phyloP scores from a whole-genome alignment of 2,888 invertebrate species.

The Platynereis dumerilii region DNA sequence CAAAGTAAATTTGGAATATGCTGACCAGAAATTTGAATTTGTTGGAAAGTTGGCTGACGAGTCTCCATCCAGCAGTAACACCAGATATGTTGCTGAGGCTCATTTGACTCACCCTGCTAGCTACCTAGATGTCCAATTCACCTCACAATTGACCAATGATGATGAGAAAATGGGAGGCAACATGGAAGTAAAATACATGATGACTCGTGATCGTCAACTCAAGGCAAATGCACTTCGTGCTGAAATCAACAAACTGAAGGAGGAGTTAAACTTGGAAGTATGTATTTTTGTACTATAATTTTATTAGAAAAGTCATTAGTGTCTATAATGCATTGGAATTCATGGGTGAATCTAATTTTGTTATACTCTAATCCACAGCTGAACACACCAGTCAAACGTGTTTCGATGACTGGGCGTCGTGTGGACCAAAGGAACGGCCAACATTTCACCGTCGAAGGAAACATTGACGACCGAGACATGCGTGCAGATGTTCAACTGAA shows the following conservation, averaged over 20 bases:
- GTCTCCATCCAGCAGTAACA: constrained; percentile 16
- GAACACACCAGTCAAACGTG: not conserved
- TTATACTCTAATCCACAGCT: too few species aligned
- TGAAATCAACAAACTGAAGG: constrained; percentile 39
- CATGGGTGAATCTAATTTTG: not conserved
- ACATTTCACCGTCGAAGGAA: constrained; percentile 13
- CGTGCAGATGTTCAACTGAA: constrained; percentile 14
- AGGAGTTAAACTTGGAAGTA: constrained; percentile 42
- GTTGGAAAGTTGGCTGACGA: constrained; percentile 24
- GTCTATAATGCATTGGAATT: too few species aligned
- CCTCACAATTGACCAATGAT: constrained; percentile 37
- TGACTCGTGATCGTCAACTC: constrained; percentile 33
- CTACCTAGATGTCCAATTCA: constrained; percentile 44
- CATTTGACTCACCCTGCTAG: constrained; percentile 45
- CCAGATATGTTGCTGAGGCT: not conserved
- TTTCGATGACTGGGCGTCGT: not conserved
- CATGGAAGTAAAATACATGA: constrained; percentile 41
- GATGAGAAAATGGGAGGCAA: constrained; percentile 36
- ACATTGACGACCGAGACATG: constrained; percentile 4
- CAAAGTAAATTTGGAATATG: not conserved
- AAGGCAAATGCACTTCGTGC: constrained; percentile 42
- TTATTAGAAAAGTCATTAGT: too few species aligned
- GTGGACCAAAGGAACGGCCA: too few species aligned
- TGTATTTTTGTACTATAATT: too few species aligned
- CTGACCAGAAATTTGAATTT: constrained; percentile 5